Evolutionary conservation across 2,888 invertebrate species (phyloP).

Genomic region (Drosophila sordidapex): DNA sequence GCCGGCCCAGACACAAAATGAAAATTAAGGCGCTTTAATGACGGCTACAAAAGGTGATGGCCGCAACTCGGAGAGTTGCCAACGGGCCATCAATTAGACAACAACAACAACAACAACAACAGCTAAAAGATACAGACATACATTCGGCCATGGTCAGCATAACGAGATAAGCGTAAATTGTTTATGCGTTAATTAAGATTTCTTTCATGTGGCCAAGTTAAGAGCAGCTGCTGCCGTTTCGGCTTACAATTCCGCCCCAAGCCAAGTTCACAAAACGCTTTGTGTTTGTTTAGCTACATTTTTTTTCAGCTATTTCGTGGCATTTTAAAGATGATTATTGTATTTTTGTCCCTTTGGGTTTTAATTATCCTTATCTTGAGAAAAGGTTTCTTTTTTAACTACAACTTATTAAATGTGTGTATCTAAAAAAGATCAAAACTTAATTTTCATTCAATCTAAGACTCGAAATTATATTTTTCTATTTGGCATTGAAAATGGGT

Average conservation of each 20-base stretch:
- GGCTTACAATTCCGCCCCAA: slow-evolving; percentile 15
- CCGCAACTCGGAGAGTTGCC: slow-evolving; percentile 17
- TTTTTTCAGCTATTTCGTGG: slow-evolving; percentile 8
- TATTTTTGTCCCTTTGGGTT: neutral
- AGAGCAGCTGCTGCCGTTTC: slow-evolving; percentile 34
- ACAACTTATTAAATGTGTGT: neutral
- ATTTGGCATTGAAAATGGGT: neutral
- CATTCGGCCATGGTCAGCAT: slow-evolving; percentile 42
- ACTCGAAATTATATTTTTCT: neutral
- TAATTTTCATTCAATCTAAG: neutral
- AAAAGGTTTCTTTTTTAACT: neutral
- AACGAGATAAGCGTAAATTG: slow-evolving; percentile 68
- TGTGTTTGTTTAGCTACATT: neutral
- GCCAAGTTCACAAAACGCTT: slow-evolving; percentile 19
- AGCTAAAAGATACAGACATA: slow-evolving; percentile 7
- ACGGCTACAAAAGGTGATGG: slow-evolving; percentile 62
- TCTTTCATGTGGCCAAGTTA: slow-evolving; percentile 48
- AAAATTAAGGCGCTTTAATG: slow-evolving; percentile 69
- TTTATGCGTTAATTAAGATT: slow-evolving; percentile 73
- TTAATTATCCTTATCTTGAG: neutral
- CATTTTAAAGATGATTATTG: neutral
- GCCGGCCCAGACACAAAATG: slow-evolving; percentile 28
- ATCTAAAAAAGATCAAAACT: neutral
- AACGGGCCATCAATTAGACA: slow-evolving; percentile 22
- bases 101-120: slow-evolving; percentile 7